phyloP scores from a whole-genome alignment of 2,888 invertebrate species.

The Dasypogon diadema region DNA sequence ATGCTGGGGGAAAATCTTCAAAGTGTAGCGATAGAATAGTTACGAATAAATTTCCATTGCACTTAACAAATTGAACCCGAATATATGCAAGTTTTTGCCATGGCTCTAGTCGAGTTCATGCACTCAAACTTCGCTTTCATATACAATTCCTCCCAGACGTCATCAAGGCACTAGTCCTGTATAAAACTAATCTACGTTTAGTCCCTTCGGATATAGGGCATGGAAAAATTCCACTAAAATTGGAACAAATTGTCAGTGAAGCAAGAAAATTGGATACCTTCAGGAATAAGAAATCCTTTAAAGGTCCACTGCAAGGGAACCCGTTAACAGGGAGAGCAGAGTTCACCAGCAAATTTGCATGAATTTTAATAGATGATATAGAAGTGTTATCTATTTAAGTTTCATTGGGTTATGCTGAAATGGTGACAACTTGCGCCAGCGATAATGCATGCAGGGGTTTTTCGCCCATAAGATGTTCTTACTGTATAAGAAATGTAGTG shows the following conservation, averaged over 20 bases:
- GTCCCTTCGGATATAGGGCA: constrained; percentile 26
- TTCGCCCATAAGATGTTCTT: too few relatives aligned
- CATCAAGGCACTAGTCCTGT: constrained; percentile 15
- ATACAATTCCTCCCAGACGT: constrained; percentile 22
- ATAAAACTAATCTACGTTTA: constrained; percentile 39
- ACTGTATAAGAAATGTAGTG: too few relatives aligned
- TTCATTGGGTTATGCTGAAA: not conserved
- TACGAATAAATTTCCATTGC: constrained; percentile 47
- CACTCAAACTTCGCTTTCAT: too few relatives aligned
- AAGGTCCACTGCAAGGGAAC: constrained; percentile 14
- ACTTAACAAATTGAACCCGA: constrained; percentile 46
- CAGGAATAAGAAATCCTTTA: constrained; percentile 20
- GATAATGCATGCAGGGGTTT: too few relatives aligned
- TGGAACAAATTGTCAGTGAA: constrained; percentile 37
- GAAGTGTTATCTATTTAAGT: constrained; percentile 43
- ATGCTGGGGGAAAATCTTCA: not conserved
- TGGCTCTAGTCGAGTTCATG: too few relatives aligned
- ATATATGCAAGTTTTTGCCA: constrained; percentile 19
- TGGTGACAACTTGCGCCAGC: too few relatives aligned
- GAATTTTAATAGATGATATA: constrained; percentile 34
- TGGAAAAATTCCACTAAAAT: constrained; percentile 41
- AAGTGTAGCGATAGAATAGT: too few relatives aligned
- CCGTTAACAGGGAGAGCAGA: not conserved
- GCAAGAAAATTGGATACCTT: constrained; percentile 35
- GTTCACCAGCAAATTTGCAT: constrained; percentile 29